Evolutionary conservation across 30 jellyfish, hydroid and myxozoan species (phyloP).

Genomic region (Aurelia aurita): DNA sequence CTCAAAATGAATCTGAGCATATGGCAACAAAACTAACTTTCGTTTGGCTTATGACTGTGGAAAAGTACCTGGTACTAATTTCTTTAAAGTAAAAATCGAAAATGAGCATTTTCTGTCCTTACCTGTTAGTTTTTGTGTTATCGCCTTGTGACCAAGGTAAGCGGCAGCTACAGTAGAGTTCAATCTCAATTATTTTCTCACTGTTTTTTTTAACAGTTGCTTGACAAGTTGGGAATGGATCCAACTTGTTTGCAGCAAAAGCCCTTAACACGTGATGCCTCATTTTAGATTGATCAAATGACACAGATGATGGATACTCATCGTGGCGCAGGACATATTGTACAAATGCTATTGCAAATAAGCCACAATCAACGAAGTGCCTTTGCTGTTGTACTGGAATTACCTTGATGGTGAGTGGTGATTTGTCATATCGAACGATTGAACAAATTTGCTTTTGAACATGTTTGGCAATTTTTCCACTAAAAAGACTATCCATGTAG

Average conservation of each 20-base stretch:
- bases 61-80: no score
- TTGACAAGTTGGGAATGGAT: constrained; percentile 9
- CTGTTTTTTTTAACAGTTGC: neutral
- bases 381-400: constrained; percentile 38
- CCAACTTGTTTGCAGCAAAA: constrained; percentile 23
- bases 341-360: constrained; percentile 19
- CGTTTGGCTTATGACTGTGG: no score
- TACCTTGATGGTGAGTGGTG: neutral
- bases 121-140: constrained; percentile 12
- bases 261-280: constrained; percentile 13
- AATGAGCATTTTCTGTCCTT: neutral
- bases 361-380: constrained; percentile 36
- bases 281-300: constrained; percentile 20
- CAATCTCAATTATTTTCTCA: constrained; percentile 11
- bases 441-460: constrained; percentile 28
- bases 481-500: constrained; percentile 20
- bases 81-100: no score
- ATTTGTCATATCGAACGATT: neutral
- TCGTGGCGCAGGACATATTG: constrained; percentile 4
- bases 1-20: no score
- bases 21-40: no score
- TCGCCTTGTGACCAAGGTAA: constrained; percentile 28
- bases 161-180: constrained; percentile 35
- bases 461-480: neutral
- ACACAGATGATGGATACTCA: neutral